Evolutionary conservation across 2,113 vertebrate species (phyloP).

Genomic region (Apteryx mantelli): DNA sequence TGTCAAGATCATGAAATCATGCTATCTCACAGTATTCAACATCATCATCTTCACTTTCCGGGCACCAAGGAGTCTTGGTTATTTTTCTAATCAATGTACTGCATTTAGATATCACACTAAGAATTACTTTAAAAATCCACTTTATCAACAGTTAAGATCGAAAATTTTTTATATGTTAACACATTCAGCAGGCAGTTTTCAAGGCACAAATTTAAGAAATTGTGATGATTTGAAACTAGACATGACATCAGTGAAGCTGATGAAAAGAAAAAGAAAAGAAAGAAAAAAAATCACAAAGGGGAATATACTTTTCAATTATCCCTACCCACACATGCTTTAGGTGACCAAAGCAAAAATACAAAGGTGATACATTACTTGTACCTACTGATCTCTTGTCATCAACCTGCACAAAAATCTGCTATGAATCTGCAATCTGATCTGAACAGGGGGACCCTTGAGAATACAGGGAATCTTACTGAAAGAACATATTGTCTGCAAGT

Average conservation of each 20-base stretch:
- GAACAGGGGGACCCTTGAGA: background rate
- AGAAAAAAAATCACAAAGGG: background rate
- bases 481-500: background rate
- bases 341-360: background rate
- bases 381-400: background rate
- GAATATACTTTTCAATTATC: background rate
- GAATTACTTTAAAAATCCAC: background rate
- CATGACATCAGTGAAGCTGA: background rate
- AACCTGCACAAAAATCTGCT: background rate
- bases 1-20: background rate
- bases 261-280: constrained; percentile 12
- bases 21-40: background rate
- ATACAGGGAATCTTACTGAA: background rate
- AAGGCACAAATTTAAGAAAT: background rate
- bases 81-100: constrained; percentile 17
- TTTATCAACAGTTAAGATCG: background rate
- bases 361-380: background rate
- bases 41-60: background rate
- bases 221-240: background rate
- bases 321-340: background rate
- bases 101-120: background rate
- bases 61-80: background rate
- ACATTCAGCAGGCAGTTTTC: background rate
- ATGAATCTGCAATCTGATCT: background rate
- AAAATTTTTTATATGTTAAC: background rate